phyloP scores from a whole-genome alignment of 2,797 vertebrate genomes.

The Channa striata region DNA sequence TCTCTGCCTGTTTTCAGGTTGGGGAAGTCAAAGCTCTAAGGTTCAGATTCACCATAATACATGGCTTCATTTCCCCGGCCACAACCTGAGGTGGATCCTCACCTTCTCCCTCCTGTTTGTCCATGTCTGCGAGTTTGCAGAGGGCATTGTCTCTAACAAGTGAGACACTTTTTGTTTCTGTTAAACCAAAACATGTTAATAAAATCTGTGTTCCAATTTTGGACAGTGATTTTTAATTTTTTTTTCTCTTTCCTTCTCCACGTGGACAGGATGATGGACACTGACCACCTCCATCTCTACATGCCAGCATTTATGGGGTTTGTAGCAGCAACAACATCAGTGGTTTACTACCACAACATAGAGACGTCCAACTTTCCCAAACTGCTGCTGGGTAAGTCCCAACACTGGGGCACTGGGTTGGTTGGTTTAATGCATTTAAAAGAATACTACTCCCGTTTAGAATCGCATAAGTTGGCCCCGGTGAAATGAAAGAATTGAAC shows the following conservation, averaged over 20 bases:
- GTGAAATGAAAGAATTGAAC: no score
- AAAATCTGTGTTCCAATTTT: not conserved
- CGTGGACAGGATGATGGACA: slow-evolving; percentile 84
- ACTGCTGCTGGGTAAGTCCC: slow-evolving; percentile 90
- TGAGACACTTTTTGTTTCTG: slow-evolving; percentile 76
- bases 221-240: not conserved
- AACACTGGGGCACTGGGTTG: no score
- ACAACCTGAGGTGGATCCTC: slow-evolving; percentile 97
- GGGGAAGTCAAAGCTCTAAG: slow-evolving; percentile 99
- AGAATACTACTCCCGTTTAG: no score
- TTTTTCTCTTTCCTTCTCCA: not conserved
- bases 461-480: not conserved
- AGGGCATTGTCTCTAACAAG: slow-evolving; percentile 94
- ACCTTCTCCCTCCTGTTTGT: slow-evolving; percentile 96
- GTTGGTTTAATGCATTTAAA: not conserved
- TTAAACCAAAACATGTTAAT: not conserved
- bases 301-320: slow-evolving; percentile 97
- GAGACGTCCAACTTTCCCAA: slow-evolving; percentile 99
- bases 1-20: slow-evolving; percentile 82
- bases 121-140: slow-evolving; percentile 97
- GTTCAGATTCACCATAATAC: slow-evolving; percentile 99
- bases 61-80: slow-evolving; percentile 98
- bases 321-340: slow-evolving; percentile 94
- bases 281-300: slow-evolving; percentile 93
- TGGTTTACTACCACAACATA: slow-evolving; percentile 99